phyloP scores from a whole-genome alignment of 2,888 invertebrate genomes.

The Stenoptilia bipunctidactyla region DNA sequence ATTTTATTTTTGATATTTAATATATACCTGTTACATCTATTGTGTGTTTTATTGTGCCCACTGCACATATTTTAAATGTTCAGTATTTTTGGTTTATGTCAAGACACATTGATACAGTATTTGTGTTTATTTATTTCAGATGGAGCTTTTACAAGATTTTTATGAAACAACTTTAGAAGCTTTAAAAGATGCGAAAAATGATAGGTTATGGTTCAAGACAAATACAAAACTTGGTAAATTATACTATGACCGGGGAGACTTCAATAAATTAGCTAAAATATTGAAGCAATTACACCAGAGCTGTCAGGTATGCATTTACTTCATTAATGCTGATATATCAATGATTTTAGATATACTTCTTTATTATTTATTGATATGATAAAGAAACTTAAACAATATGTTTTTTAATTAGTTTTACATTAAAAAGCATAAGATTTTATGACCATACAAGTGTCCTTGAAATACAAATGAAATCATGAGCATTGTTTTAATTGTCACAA shows the following conservation, averaged over 20 bases:
- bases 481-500: no score
- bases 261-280: conserved; percentile 94
- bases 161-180: conserved; percentile 97
- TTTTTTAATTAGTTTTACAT: no score
- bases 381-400: no score
- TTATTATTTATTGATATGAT: no score
- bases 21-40: not conserved
- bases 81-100: no score
- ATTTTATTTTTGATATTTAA: no score
- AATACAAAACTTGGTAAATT: conserved; percentile 98
- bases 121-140: conserved; percentile 70
- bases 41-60: not conserved
- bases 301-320: conserved; percentile 87
- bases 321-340: no score
- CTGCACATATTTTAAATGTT: not conserved
- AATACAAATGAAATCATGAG: no score
- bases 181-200: conserved; percentile 97
- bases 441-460: no score
- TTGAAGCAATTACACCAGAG: conserved; percentile 97
- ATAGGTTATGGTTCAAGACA: conserved; percentile 99
- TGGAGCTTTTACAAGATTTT: conserved; percentile 97
- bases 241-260: conserved; percentile 97
- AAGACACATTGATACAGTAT: no score
- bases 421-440: no score
- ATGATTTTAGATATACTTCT: no score